Base-by-base conservation (phyloP, 2,797 vertebrate species). In the Cygnus olor region DNA sequence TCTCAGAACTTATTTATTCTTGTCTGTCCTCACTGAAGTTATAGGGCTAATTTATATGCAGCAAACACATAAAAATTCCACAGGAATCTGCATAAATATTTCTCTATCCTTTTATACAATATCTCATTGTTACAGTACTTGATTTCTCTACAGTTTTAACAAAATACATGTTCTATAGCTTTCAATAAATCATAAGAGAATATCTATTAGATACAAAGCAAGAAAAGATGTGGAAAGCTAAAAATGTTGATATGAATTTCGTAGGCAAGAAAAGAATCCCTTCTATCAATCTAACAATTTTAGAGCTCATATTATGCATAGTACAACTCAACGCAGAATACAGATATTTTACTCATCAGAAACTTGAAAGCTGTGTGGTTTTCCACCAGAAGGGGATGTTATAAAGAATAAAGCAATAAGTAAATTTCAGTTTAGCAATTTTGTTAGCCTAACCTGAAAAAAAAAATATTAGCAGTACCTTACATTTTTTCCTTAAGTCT, bases 101-200 rank as follows among this genome's bases (percentile, higher is more conserved):
- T 82, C 45, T 85, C 69, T 73, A 40, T 56, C 9, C 10, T 93
- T 95, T 96, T 73, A 58, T 79, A 68, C 65, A 80, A 64, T 86
- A 92, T 89, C 69, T 91, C 72, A 61, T 83, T 91, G 80, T 85
- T 92, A 76, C 63, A 87, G 45, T 30, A 68, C 54, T 92, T 92
- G 76, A 91, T 96, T 95, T 86, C 71, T 91, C 64, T 68, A 72
- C n/a, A 83, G 57, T 91, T 94, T 83, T 94, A 95, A 72, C n/a
- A 73, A 89, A 93, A 85, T 74, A 54, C 69, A 49, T 19, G 5
- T 61, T 80, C 68, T 82, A 49, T 44, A 76, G 40, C 24, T 92
- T 63, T 94, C 89, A 95, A 95, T 81, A 96, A 96, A 94, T 91
- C 80, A 70, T 42, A n/a, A 86, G 80, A 89, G 76, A 91, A 60